phyloP scores from a whole-genome alignment of 1,140 invertebrate species.

The Drosophila cardini region DNA sequence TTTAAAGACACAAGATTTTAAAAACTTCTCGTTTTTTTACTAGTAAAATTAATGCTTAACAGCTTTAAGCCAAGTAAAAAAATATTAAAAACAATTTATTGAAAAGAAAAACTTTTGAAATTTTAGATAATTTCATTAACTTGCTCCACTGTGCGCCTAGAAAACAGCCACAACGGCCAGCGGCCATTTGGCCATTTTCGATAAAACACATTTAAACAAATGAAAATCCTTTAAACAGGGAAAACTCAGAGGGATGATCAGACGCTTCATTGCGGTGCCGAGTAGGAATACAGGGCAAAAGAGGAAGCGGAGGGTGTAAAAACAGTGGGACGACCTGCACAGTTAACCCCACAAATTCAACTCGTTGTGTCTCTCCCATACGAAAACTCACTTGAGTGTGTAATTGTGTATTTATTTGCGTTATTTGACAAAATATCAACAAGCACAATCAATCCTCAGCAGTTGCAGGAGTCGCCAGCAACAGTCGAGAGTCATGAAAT shows the following conservation, averaged over 20 bases:
- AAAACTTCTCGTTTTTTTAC: too few species aligned
- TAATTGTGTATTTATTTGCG: constrained; percentile 84
- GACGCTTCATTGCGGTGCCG: neutral
- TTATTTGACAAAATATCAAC: constrained; percentile 84
- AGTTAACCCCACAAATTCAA: constrained; percentile 64
- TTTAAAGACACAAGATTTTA: too few species aligned
- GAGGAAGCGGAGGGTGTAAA: neutral
- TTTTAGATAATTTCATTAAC: too few species aligned
- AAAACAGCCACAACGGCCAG: constrained; percentile 22
- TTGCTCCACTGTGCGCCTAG: too few species aligned
- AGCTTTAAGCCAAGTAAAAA: too few species aligned
- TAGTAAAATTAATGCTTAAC: too few species aligned
- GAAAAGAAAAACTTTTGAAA: too few species aligned
- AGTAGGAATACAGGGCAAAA: too few species aligned
- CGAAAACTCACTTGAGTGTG: constrained; percentile 75
- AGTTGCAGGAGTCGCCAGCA: constrained; percentile 59
- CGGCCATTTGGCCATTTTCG: constrained; percentile 75
- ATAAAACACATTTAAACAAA: constrained; percentile 83
- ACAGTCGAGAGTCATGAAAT: constrained; percentile 30
- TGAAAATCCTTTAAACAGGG: constrained; percentile 82
- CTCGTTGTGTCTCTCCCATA: constrained; percentile 17
- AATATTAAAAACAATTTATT: too few species aligned
- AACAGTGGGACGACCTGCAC: constrained; percentile 29
- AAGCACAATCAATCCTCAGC: constrained; percentile 80
- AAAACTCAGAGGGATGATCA: constrained; percentile 46